phyloP scores from a whole-genome alignment of 2,888 invertebrate species.

The Habrosyne pyritoides region DNA sequence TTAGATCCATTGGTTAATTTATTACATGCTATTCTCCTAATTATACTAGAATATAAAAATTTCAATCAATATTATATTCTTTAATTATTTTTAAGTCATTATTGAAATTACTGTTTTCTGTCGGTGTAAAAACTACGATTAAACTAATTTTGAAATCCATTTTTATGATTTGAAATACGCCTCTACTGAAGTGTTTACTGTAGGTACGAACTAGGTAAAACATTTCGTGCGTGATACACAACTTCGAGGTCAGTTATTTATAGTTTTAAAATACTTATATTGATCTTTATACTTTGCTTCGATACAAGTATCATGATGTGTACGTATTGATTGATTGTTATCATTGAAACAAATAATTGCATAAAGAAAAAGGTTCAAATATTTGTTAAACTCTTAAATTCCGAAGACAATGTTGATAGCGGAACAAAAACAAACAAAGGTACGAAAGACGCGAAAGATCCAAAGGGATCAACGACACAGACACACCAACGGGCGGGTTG shows the following conservation, averaged over 20 bases:
- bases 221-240: not conserved
- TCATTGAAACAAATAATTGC: not conserved
- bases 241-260: not conserved
- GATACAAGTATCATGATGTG: not conserved
- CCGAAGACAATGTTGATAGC: constrained; percentile 29
- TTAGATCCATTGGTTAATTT: not conserved
- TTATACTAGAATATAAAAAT: not conserved
- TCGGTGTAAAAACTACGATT: not conserved
- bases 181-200: not conserved
- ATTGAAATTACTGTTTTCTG: too few relatives aligned
- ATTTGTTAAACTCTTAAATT: not conserved
- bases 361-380: not conserved
- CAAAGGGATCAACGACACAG: constrained; percentile 78
- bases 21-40: not conserved
- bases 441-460: constrained; percentile 52
- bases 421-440: constrained; percentile 60
- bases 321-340: not conserved
- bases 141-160: not conserved
- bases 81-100: too few relatives aligned
- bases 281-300: not conserved
- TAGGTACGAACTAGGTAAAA: not conserved
- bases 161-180: not conserved
- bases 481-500: constrained; percentile 55
- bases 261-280: not conserved
- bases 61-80: too few relatives aligned